Percentiles rank a stretch among this genome's conserved stretches.
phyloP scores from a whole-genome alignment of 2,888 invertebrate species.

The Cheilosia vernalis region DNA sequence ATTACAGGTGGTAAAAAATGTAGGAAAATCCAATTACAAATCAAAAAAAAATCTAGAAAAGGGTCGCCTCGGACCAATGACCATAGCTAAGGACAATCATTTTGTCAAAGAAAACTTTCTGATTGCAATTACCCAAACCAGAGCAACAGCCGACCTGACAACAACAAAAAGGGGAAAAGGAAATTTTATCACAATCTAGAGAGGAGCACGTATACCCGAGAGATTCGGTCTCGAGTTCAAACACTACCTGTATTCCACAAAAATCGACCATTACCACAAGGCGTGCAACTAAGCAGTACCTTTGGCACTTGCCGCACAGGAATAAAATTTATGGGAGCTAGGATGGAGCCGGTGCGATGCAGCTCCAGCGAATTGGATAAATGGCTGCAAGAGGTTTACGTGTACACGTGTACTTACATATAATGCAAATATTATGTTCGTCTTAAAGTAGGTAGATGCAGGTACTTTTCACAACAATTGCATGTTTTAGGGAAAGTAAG shows the following conservation, averaged over 20 bases:
- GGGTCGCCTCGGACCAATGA: background rate
- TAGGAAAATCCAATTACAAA: background rate
- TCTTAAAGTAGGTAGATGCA: too few species aligned
- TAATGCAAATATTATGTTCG: background rate
- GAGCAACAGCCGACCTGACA: background rate
- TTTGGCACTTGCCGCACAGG: background rate
- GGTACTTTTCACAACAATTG: too few species aligned
- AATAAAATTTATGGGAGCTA: background rate
- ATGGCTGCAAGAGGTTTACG: background rate
- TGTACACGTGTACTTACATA: background rate
- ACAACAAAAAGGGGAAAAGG: background rate
- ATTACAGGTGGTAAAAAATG: too few species aligned
- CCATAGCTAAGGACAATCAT: background rate
- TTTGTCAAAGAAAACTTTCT: conserved; percentile 3
- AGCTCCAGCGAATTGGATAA: background rate
- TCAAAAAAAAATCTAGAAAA: background rate
- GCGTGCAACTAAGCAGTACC: background rate
- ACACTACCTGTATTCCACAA: conserved; percentile 5
- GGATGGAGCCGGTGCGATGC: background rate
- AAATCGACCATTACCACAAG: background rate
- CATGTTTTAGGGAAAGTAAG: too few species aligned
- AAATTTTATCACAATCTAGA: background rate
- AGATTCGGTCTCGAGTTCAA: conserved; percentile 11
- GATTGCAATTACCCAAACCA: conserved; percentile 17
- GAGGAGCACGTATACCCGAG: background rate